Evolutionary conservation across 2,888 invertebrate genomes (phyloP).

Genomic region (Troides aeacus): DNA sequence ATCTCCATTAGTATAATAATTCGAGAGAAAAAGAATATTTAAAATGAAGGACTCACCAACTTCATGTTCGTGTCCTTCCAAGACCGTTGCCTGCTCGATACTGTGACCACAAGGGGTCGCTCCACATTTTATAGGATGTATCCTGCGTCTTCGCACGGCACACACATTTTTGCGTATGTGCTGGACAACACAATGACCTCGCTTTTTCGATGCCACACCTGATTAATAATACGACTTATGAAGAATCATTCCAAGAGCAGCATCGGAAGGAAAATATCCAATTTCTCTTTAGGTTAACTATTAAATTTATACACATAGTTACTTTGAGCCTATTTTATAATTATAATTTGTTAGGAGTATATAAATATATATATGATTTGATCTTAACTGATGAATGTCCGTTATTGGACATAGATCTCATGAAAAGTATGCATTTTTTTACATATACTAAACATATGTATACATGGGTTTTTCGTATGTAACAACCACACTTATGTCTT

Average conservation of each 20-base stretch:
- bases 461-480: too few relatives aligned
- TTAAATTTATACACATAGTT: background rate
- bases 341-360: background rate
- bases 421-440: background rate
- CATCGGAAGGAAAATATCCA: conserved; percentile 26
- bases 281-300: background rate
- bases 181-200: conserved; percentile 66
- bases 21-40: background rate
- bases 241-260: conserved; percentile 28
- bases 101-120: conserved; percentile 64
- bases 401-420: too few relatives aligned
- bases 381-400: too few relatives aligned
- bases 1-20: background rate
- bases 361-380: too few relatives aligned
- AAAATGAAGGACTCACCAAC: conserved; percentile 74
- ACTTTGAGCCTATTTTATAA: background rate
- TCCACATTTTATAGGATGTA: conserved; percentile 66
- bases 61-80: conserved; percentile 74
- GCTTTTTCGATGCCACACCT: conserved; percentile 34
- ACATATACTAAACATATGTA: background rate
- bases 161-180: conserved; percentile 50
- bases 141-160: conserved; percentile 62
- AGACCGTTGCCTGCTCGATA: conserved; percentile 57
- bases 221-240: conserved; percentile 38
- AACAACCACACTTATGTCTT: background rate